Conservation (phyloP, 2,797 vertebrate genomes). For the Toxotes lorentzi region DNA sequence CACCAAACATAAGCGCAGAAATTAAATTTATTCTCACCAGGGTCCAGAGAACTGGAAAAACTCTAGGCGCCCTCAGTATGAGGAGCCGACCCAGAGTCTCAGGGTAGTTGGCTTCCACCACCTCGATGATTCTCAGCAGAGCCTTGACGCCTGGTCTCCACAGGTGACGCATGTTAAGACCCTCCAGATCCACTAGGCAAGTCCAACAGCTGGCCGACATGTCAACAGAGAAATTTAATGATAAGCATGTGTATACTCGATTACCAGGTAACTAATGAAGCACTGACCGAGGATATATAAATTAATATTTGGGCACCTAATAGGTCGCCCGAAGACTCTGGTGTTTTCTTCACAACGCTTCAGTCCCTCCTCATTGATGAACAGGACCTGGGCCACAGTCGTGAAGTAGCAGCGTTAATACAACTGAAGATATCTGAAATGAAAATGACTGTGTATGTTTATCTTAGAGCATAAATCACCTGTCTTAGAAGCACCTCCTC, state of each 20-base stretch:
- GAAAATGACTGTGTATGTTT: not conserved
- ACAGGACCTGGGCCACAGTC: slow-evolving; percentile 87
- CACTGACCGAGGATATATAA: not conserved
- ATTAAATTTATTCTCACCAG: slow-evolving; percentile 84
- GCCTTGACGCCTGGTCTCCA: slow-evolving; percentile 95
- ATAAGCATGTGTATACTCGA: not conserved
- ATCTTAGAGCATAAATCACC: slow-evolving; percentile 74
- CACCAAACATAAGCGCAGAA: not conserved
- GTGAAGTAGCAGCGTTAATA: not conserved
- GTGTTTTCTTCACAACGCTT: slow-evolving; percentile 93
- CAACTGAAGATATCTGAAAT: not conserved
- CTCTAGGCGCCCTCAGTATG: slow-evolving; percentile 92
- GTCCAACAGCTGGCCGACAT: slow-evolving; percentile 90
- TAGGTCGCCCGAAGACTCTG: slow-evolving; percentile 89
- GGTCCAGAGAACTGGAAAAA: slow-evolving; percentile 97
- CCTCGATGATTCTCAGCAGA: slow-evolving; percentile 92
- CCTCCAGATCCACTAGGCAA: slow-evolving; percentile 94
- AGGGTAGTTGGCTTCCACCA: slow-evolving; percentile 95
- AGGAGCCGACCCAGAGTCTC: slow-evolving; percentile 93
- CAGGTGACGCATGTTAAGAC: slow-evolving; percentile 95
- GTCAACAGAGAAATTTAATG: not conserved
- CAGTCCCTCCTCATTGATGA: slow-evolving; percentile 95
- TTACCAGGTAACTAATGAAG: not conserved
- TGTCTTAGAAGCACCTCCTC: slow-evolving; percentile 92
- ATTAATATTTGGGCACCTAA: slow-evolving; percentile 83